phyloP scores from a whole-genome alignment of 2,797 vertebrate species.

The Smutsia temminckii region DNA sequence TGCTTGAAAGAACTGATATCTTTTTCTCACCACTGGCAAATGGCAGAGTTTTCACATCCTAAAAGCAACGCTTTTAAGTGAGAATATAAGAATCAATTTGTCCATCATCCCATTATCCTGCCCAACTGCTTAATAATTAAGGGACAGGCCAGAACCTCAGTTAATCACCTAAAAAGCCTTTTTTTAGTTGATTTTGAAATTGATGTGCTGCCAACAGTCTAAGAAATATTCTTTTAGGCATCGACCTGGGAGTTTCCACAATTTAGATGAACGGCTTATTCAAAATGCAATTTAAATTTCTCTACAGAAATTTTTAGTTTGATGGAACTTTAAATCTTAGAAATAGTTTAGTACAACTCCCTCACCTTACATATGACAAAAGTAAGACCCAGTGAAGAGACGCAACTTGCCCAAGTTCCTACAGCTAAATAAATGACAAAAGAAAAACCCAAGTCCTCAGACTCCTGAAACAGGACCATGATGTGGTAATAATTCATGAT shows the following conservation, averaged over 20 bases:
- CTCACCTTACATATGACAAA: neutral
- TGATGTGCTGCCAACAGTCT: neutral
- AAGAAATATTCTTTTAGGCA: slow-evolving; percentile 22
- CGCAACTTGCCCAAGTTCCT: neutral
- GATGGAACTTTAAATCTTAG: slow-evolving; percentile 38
- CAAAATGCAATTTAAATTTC: slow-evolving; percentile 38
- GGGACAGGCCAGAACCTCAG: neutral
- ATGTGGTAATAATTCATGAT: neutral
- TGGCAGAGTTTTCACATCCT: slow-evolving; percentile 40
- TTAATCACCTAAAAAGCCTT: slow-evolving; percentile 5
- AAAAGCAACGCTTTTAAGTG: slow-evolving; percentile 41
- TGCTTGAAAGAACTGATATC: neutral
- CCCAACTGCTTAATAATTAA: slow-evolving; percentile 60
- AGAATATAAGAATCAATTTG: slow-evolving; percentile 48
- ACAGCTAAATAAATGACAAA: neutral
- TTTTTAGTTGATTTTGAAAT: slow-evolving; percentile 5
- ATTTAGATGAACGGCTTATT: neutral
- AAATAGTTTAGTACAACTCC: slow-evolving; percentile 2
- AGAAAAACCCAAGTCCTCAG: neutral
- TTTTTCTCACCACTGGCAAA: slow-evolving; percentile 38
- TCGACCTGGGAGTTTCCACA: slow-evolving; percentile 2
- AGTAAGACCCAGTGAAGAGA: neutral
- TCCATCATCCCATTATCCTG: neutral
- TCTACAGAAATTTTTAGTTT: neutral
- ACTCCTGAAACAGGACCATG: neutral